phyloP scores from a whole-genome alignment of 2,113 vertebrate genomes.

The Hemiprocne comata region DNA sequence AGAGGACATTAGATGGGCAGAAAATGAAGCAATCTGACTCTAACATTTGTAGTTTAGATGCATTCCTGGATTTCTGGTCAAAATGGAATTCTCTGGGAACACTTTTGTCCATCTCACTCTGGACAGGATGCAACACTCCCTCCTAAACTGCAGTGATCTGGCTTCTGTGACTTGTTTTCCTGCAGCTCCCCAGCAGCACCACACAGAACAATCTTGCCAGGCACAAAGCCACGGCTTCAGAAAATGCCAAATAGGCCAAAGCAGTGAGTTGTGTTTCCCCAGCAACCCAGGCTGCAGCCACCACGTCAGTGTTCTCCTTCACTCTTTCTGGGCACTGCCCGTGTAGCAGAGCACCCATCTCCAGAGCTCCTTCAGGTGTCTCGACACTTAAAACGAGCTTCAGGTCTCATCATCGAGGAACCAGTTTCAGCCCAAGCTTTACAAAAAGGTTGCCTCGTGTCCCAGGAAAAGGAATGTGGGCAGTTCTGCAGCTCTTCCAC shows the following conservation, averaged over 20 bases:
- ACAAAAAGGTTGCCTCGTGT: rapidly evolving
- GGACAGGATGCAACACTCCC: background rate
- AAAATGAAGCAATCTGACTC: background rate
- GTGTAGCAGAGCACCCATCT: rapidly evolving
- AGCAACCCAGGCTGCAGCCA: background rate
- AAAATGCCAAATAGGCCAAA: background rate
- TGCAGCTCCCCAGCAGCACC: background rate
- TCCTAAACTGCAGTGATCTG: rapidly evolving
- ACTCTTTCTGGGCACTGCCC: rapidly evolving
- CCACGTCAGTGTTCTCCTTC: rapidly evolving
- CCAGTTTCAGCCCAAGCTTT: background rate
- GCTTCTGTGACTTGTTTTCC: background rate
- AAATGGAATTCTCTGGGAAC: background rate
- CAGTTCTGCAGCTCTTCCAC: background rate
- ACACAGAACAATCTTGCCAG: rapidly evolving
- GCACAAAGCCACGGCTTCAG: background rate
- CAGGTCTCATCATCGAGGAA: background rate
- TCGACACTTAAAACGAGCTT: rapidly evolving
- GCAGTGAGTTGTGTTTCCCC: background rate
- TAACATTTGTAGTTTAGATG: rapidly evolving
- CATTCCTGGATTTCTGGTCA: background rate
- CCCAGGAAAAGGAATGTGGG: rapidly evolving
- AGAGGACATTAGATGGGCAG: background rate
- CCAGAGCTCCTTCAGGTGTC: background rate
- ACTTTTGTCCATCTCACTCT: rapidly evolving